Base-by-base conservation (phyloP, 2,113 vertebrate genomes). In the Brienomyrus longianalis region DNA sequence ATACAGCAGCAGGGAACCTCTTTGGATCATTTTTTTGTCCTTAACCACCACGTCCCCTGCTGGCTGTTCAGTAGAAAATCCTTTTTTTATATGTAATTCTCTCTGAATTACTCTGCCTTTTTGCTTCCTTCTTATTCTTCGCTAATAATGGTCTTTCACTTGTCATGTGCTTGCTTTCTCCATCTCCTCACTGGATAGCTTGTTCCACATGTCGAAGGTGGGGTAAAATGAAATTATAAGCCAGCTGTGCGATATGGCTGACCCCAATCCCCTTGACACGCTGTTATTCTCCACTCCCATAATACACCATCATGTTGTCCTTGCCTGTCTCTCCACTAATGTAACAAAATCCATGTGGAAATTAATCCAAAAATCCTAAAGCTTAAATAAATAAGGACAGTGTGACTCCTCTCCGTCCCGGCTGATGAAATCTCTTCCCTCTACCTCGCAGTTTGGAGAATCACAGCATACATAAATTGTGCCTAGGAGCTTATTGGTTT, bases 221-320 rank as follows among this genome's bases (percentile, higher is more conserved):
- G 88, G 56, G 50, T 9, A 89, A 50, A 83, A 54, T 89, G 19
- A 54, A 59, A 45, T 21, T 56, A 31, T 27, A 51, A 93, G 92
- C 93, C 94, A 94, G 93, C 94, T 94, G 93, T 93, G 92, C 93
- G 93, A 94, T 94, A 94, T 94, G 94, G 93, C 93, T 95, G 94
- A 95, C 94, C 93, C 92, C 95, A 95, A 96, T 96, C 95, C 94
- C 90, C 93, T 91, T 92, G 91, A 93, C 93, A 92, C 92, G 92
- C 91, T 90, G 86, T 87, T 92, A 88, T 92, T 84, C 92, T 92
- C 88, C 91, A 91, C 90, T 89, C 27, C 87, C 56, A 91, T 90
- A 92, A 52, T 90, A 89, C 88, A 91, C 91, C 89, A 88, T 6
- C 48, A 90, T 87, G 59, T 89, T 39, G 77, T 87, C 48, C 87